These are phyloP conservation scores for Tetragonula carbonaria DNA, from an alignment of 2,888 invertebrate species.

Conservation along the genomic window DNA sequence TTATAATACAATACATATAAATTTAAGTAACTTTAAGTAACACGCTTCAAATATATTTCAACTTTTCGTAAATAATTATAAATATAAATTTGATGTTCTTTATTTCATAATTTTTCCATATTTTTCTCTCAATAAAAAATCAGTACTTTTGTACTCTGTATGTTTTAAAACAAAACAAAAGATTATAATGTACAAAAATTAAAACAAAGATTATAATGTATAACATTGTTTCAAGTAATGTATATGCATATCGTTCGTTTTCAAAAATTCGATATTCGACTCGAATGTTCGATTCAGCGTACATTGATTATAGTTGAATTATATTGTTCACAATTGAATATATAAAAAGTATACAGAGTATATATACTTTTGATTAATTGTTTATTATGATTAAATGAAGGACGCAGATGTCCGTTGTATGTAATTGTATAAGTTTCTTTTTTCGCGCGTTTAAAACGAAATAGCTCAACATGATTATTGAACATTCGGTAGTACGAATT, in stretches of 20 bases:
- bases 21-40: too few species aligned
- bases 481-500: neutral
- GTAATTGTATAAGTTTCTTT: neutral
- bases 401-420: neutral
- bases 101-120: neutral
- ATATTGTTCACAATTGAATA: neutral
- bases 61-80: neutral
- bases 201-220: neutral
- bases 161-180: neutral
- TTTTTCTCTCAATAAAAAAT: neutral
- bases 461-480: neutral
- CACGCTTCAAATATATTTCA: too few species aligned
- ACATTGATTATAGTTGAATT: neutral
- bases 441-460: neutral
- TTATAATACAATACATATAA: neutral
- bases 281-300: neutral
- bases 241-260: neutral
- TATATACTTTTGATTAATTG: constrained; percentile 5
- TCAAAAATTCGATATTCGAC: neutral
- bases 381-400: neutral
- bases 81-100: neutral
- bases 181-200: neutral
- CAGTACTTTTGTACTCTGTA: neutral
- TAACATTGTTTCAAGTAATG: neutral
- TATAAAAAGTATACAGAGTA: neutral